Evolutionary conservation across 2,888 invertebrate species (phyloP).

Genomic region (Sinotaia quadrata): DNA sequence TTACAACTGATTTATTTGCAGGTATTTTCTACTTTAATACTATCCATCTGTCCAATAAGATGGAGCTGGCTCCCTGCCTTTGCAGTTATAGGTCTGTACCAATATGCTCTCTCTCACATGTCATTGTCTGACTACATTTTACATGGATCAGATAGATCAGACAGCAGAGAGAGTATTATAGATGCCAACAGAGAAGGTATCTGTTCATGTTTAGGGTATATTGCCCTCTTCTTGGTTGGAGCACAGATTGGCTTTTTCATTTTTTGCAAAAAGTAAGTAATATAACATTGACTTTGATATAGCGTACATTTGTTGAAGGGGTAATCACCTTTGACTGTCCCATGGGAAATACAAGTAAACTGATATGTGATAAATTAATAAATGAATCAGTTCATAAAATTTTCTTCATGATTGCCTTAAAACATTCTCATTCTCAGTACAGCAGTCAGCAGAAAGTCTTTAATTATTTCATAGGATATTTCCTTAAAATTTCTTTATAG

Average conservation of each 20-base stretch:
- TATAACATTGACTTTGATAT: too few species aligned
- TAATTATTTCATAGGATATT: too few species aligned
- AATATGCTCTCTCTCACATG: constrained; percentile 76
- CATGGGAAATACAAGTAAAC: neutral
- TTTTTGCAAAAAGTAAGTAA: constrained; percentile 55
- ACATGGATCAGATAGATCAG: constrained; percentile 63
- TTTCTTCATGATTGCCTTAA: too few species aligned
- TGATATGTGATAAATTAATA: too few species aligned
- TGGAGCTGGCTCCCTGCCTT: constrained; percentile 77
- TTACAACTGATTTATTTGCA: too few species aligned
- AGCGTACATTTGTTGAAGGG: too few species aligned
- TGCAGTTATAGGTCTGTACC: constrained; percentile 78
- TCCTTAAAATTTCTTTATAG: too few species aligned
- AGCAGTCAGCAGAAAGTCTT: too few species aligned
- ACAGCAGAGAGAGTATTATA: constrained; percentile 75
- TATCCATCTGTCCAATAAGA: constrained; percentile 75
- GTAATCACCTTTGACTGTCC: too few species aligned
- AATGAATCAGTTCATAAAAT: too few species aligned
- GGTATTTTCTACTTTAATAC: constrained; percentile 79
- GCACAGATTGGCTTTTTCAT: constrained; percentile 68
- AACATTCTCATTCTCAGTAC: too few species aligned
- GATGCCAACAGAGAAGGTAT: constrained; percentile 94
- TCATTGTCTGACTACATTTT: constrained; percentile 83
- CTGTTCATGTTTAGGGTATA: constrained; percentile 86
- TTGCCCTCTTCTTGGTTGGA: constrained; percentile 85